These are phyloP conservation scores for Indri indri DNA, from an alignment of 2,113 vertebrate genomes.

Conservation along the genomic window DNA sequence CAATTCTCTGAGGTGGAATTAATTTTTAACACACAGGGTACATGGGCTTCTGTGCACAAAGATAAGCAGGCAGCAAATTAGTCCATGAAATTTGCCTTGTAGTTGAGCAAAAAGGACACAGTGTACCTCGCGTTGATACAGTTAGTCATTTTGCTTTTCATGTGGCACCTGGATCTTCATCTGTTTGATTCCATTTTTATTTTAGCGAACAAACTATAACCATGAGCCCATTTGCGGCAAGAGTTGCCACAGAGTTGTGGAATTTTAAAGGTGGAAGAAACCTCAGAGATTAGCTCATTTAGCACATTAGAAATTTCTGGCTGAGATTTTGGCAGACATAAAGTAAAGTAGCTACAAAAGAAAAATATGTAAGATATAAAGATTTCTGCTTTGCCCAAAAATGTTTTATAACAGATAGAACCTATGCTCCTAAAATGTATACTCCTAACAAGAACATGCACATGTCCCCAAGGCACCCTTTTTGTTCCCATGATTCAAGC, in stretches of 20 bases:
- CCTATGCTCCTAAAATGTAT: neutral
- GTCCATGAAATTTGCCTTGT: neutral
- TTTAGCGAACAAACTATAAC: slow-evolving; percentile 66
- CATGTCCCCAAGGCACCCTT: neutral
- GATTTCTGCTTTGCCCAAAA: slow-evolving; percentile 19
- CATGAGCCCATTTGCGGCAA: slow-evolving; percentile 52
- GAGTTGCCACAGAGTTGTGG: slow-evolving; percentile 51
- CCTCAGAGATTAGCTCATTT: slow-evolving; percentile 70
- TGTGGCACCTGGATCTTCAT: slow-evolving; percentile 75
- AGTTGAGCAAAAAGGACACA: slow-evolving; percentile 50
- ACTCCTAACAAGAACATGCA: neutral
- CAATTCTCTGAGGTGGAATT: neutral
- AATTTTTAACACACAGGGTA: neutral
- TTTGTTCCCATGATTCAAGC: neutral
- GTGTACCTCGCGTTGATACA: slow-evolving; percentile 53
- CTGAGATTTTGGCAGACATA: slow-evolving; percentile 70
- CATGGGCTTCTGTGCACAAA: neutral
- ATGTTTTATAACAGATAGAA: slow-evolving; percentile 47
- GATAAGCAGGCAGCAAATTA: neutral
- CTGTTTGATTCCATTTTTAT: slow-evolving; percentile 76
- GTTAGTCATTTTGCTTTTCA: slow-evolving; percentile 71
- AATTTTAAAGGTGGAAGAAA: slow-evolving; percentile 69
- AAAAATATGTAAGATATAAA: slow-evolving; percentile 56
- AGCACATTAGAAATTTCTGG: slow-evolving; percentile 70
- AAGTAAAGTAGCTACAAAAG: slow-evolving; percentile 44